phyloP scores from a whole-genome alignment of 2,888 invertebrate species.

The Trichopria drosophilae region DNA sequence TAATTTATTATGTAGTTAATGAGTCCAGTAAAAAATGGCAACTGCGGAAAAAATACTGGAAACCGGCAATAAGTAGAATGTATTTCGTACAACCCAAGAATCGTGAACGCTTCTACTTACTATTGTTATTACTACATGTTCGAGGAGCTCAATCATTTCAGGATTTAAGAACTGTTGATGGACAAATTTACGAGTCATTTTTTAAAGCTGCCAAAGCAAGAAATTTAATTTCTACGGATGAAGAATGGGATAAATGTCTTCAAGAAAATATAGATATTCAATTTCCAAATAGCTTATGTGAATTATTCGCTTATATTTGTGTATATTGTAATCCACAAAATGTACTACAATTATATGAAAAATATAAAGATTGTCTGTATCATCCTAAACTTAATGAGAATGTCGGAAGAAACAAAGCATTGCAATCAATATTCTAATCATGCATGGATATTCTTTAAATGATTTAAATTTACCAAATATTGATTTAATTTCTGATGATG shows the following conservation, averaged over 20 bases:
- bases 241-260: conserved; percentile 26
- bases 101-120: conserved; percentile 37
- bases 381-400: too few relatives aligned
- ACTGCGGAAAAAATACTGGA: conserved; percentile 1
- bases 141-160: conserved; percentile 42
- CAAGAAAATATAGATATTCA: conserved; percentile 19
- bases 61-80: conserved; percentile 38
- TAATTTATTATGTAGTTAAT: conserved; percentile 24
- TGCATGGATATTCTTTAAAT: too few relatives aligned
- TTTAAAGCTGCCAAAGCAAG: conserved; percentile 40
- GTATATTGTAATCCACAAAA: conserved; percentile 35
- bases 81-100: conserved; percentile 41
- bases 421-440: too few relatives aligned
- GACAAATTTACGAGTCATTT: conserved; percentile 40
- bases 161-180: conserved; percentile 42
- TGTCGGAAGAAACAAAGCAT: too few relatives aligned
- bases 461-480: too few relatives aligned
- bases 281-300: conserved; percentile 39
- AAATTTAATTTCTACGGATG: conserved; percentile 27
- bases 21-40: conserved; percentile 9
- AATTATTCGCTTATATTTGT: conserved; percentile 45
- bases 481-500: too few relatives aligned
- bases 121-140: conserved; percentile 41
- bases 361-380: conserved; percentile 21
- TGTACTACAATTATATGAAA: conserved; percentile 25